phyloP scores from a whole-genome alignment of 2,888 invertebrate species.

The Calameuta pallipes region DNA sequence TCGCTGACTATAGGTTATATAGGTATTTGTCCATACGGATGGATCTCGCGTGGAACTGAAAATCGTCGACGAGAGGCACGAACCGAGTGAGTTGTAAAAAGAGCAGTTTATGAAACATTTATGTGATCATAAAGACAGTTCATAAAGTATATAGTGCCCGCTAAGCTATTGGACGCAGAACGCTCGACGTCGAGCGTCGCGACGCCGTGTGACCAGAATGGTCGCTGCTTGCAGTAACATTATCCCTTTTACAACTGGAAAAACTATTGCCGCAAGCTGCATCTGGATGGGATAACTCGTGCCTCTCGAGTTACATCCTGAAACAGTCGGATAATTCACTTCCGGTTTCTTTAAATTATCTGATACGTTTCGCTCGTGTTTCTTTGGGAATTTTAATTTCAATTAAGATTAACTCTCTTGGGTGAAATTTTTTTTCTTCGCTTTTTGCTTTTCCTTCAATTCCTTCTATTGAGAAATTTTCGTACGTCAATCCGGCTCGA shows the following conservation, averaged over 20 bases:
- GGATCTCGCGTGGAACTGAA: neutral
- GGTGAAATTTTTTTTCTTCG: neutral
- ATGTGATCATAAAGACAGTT: constrained; percentile 47
- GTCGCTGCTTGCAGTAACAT: constrained; percentile 20
- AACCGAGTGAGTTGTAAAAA: constrained; percentile 32
- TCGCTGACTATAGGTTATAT: neutral
- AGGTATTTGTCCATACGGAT: neutral
- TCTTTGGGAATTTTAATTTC: neutral
- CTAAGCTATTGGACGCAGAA: constrained; percentile 35
- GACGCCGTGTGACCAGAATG: constrained; percentile 35
- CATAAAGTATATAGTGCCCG: constrained; percentile 44
- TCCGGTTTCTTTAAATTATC: neutral
- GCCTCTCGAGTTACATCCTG: neutral
- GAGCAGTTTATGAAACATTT: constrained; percentile 47
- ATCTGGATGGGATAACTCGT: neutral
- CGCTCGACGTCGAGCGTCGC: constrained; percentile 3
- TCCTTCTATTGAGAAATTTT: neutral
- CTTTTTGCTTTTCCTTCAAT: neutral
- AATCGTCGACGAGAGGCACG: constrained; percentile 26
- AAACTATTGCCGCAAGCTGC: constrained; percentile 27
- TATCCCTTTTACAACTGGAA: constrained; percentile 38
- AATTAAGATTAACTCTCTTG: neutral
- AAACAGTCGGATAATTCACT: neutral
- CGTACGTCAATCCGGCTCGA: neutral
- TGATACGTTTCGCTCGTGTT: neutral